Base-by-base conservation (phyloP, 2,797 vertebrate genomes). In the Ciconia nigra region DNA sequence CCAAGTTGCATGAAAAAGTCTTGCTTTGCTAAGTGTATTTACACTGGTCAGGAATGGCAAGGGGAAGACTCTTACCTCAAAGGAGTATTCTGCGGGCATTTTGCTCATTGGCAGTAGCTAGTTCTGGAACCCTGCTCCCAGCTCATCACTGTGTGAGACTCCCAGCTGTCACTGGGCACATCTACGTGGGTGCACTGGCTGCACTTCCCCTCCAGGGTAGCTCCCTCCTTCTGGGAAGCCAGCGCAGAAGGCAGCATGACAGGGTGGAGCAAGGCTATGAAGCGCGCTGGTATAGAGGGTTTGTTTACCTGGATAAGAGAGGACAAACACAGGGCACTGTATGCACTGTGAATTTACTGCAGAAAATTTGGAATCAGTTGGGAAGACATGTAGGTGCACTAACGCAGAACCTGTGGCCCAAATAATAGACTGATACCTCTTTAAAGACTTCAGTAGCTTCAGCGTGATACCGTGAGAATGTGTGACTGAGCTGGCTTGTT, bases 251-350 rank as follows among this genome's bases (percentile, higher is more conserved):
- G 19, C 11, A 70, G 41, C 12, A 17, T 8, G 46, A 17, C 37
- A 81, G 52, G 35, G 19, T 33, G 55, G 35, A 87, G 5, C 5
- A 46, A 13, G 52, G 28, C 41, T 44, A 7, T 62, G 41, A 55
- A 70, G 13, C 2, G 1, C 8, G 26, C 6, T 26, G 44, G 18
- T 51, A 25, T 8, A 37, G 24, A 31, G 2, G 1, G 1, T 69
- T 92, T 67, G 22, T 67, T 85, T 72, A 42, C 13, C 5, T 0
- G 7, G 29, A 7, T 62, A 69, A 54, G 62, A 66, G 46, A 73
- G 17, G 29, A 31, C 5, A 44, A 69, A 33, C 0, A 5, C 16
- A 33, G 54, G 18, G 17, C 15, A 39, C 13, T 42, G 15, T 12
- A 21, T 49, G 19, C 7, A 7, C n/a, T 69, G 5, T 46, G 42